phyloP scores from a whole-genome alignment of 1,140 invertebrate species.

The Eueides isabella region DNA sequence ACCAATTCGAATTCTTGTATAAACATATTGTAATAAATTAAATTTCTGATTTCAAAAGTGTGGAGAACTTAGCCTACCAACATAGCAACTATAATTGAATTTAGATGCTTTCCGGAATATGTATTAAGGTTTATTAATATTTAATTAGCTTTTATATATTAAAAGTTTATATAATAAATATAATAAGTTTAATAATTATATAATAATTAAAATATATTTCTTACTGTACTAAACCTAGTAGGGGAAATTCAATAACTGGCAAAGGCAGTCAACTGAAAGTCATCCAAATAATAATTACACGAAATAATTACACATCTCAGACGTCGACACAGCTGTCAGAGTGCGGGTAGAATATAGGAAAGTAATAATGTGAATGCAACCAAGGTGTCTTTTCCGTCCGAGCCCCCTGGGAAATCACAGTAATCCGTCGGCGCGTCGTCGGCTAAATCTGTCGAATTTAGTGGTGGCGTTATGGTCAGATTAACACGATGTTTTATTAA shows the following conservation, averaged over 20 bases:
- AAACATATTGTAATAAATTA: too few species aligned
- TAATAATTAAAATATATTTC: not conserved
- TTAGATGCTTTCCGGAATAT: too few species aligned
- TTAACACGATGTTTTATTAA: slow-evolving; percentile 4
- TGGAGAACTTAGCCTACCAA: too few species aligned
- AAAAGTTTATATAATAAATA: too few species aligned
- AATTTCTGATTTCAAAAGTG: too few species aligned
- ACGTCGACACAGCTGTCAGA: slow-evolving; percentile 34
- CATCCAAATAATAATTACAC: slow-evolving; percentile 36
- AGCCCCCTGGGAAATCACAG: slow-evolving; percentile 77
- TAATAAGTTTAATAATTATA: too few species aligned
- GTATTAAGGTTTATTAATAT: too few species aligned
- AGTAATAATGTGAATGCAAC: slow-evolving; percentile 49
- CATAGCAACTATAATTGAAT: too few species aligned
- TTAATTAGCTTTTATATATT: too few species aligned
- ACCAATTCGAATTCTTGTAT: too few species aligned
- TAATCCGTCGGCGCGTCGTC: slow-evolving; percentile 65
- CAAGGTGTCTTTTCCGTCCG: slow-evolving; percentile 69
- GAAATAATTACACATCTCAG: slow-evolving; percentile 44
- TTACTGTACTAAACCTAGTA: not conserved
- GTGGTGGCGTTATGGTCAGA: slow-evolving; percentile 23
- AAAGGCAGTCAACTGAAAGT: slow-evolving; percentile 24
- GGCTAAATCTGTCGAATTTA: slow-evolving; percentile 65
- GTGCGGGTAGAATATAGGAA: slow-evolving; percentile 35
- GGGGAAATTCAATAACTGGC: not conserved